Percentiles rank a stretch among this genome's conserved stretches.
Conservation (phyloP, 1,140 invertebrate species). For the Scaptomyza hsui region DNA sequence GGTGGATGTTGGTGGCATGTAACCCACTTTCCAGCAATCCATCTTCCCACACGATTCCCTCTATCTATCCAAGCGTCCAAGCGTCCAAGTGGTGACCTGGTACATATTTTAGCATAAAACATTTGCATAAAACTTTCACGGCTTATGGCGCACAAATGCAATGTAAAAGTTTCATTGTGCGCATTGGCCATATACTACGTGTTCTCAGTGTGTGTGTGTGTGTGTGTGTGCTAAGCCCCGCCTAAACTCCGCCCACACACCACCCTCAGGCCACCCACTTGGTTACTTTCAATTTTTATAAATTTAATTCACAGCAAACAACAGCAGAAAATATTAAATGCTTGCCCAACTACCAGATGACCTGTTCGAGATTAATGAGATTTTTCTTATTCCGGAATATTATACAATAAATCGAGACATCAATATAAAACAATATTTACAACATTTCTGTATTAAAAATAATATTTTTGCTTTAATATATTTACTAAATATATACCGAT, state of each 20-base stretch:
- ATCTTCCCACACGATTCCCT: not conserved
- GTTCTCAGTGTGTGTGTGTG: constrained; percentile 18
- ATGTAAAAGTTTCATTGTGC: constrained; percentile 54
- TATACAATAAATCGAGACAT: no score
- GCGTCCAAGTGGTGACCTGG: constrained; percentile 34
- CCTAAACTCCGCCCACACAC: not conserved
- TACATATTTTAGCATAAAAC: constrained; percentile 60
- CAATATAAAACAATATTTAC: no score
- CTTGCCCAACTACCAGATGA: constrained; percentile 7
- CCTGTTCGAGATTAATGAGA: not conserved
- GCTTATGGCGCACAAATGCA: constrained; percentile 58
- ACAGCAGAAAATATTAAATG: constrained; percentile 1
- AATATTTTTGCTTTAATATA: not conserved
- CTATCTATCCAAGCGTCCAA: constrained; percentile 1
- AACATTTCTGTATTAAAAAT: no score
- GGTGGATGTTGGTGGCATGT: not conserved
- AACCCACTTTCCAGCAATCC: not conserved
- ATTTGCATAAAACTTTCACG: constrained; percentile 68
- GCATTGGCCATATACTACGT: constrained; percentile 36
- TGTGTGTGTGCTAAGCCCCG: no score
- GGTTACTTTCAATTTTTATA: constrained; percentile 55
- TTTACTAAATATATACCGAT: not conserved
- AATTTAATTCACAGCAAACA: constrained; percentile 52
- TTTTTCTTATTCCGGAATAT: no score
- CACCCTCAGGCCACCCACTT: not conserved